phyloP scores from a whole-genome alignment of 1,140 invertebrate species.

The Cherax destructor region DNA sequence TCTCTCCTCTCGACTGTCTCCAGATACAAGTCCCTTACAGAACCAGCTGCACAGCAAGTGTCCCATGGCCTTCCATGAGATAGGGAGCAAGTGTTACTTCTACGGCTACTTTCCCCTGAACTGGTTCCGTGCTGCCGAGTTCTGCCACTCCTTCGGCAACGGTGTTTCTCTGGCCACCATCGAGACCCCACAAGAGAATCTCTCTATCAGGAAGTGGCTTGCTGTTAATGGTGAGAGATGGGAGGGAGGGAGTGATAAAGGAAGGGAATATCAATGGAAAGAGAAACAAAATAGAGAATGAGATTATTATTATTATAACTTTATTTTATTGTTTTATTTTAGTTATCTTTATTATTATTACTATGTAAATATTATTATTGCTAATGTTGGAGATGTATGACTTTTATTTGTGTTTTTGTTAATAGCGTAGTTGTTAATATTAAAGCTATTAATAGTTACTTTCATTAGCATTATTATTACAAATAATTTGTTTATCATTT shows the following conservation, averaged over 20 bases:
- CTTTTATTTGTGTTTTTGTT: too few relatives aligned
- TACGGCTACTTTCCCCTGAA: slow-evolving; percentile 71
- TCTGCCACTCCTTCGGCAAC: slow-evolving; percentile 68
- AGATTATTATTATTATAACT: neutral
- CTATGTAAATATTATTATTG: too few relatives aligned
- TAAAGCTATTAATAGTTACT: too few relatives aligned
- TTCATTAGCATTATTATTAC: too few relatives aligned
- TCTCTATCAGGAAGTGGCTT: slow-evolving; percentile 63
- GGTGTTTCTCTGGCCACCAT: slow-evolving; percentile 63
- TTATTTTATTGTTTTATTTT: too few relatives aligned
- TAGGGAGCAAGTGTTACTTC: slow-evolving; percentile 68
- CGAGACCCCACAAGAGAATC: slow-evolving; percentile 60
- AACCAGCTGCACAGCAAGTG: neutral
- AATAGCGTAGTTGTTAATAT: too few relatives aligned
- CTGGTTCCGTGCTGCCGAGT: slow-evolving; percentile 70
- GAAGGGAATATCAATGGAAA: slow-evolving; percentile 6
- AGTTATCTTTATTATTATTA: too few relatives aligned
- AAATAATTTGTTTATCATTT: too few relatives aligned
- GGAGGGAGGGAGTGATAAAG: slow-evolving; percentile 27
- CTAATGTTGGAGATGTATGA: too few relatives aligned
- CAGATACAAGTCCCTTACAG: neutral
- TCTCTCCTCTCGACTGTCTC: neutral
- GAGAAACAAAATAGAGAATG: slow-evolving; percentile 14
- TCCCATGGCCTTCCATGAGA: slow-evolving; percentile 68
- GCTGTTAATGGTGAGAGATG: slow-evolving; percentile 45